These are phyloP conservation scores for Sigmodon hispidus DNA, from an alignment of 2,113 vertebrate genomes.

Conservation along the genomic window DNA sequence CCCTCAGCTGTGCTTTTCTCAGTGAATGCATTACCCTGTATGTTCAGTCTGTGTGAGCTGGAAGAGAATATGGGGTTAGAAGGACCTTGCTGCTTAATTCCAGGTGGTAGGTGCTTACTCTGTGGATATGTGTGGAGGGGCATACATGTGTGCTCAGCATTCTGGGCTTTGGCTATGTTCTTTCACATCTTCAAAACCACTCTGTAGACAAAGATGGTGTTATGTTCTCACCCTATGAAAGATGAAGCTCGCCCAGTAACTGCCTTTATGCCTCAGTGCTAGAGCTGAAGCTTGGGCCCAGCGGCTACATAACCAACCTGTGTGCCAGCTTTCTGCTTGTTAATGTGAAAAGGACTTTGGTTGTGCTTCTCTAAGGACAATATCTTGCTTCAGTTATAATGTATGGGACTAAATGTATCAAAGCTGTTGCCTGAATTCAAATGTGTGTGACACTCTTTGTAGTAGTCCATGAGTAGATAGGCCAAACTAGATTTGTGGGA, in stretches of 20 bases:
- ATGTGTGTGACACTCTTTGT: not conserved
- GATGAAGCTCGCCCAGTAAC: not conserved
- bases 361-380: not conserved
- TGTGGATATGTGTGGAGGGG: not conserved
- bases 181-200: not conserved
- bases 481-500: not conserved
- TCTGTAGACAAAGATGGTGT: not conserved
- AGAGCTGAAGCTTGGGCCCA: not conserved
- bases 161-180: not conserved
- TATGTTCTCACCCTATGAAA: not conserved
- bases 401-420: not conserved
- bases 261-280: not conserved
- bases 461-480: slow-evolving; percentile 42
- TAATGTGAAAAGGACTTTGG: not conserved
- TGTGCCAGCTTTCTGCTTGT: not conserved
- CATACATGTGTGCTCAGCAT: too few species aligned
- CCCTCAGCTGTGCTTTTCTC: not conserved
- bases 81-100: not conserved
- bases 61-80: not conserved
- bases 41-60: too few species aligned
- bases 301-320: not conserved
- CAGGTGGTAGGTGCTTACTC: too few species aligned
- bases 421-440: not conserved
- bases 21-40: not conserved
- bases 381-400: not conserved